These are phyloP conservation scores for Corythucha ciliata DNA, from an alignment of 2,888 invertebrate species.

Conservation along the genomic window DNA sequence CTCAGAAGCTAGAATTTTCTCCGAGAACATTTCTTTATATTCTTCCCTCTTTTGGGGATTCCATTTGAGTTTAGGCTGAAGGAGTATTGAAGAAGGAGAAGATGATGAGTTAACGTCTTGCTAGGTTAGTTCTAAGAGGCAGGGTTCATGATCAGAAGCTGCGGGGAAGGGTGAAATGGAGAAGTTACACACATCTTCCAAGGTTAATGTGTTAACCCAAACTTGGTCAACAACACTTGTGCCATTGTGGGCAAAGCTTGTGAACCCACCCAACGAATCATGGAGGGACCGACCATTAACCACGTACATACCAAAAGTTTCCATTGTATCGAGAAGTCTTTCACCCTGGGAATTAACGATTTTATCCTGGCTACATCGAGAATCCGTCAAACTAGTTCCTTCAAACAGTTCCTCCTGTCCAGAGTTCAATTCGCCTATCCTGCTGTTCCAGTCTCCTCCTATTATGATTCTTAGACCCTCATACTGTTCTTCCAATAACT, in stretches of 20 bases:
- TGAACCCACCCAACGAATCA: not conserved
- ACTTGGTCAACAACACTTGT: not conserved
- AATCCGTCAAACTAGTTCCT: not conserved
- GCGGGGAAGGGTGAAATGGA: no score
- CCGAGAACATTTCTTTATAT: no score
- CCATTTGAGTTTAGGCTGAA: no score
- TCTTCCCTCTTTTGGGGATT: no score
- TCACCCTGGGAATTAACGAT: not conserved
- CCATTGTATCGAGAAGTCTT: not conserved
- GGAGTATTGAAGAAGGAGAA: no score
- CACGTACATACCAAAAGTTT: not conserved
- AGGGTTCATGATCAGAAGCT: no score
- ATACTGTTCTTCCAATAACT: not conserved
- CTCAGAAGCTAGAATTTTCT: no score
- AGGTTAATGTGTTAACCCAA: not conserved
- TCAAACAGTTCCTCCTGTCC: conserved; percentile 4
- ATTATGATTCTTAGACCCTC: not conserved
- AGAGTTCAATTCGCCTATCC: conserved; percentile 7
- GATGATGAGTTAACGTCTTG: no score
- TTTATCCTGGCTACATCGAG: conserved; percentile 1
- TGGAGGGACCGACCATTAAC: not conserved
- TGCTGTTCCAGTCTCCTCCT: conserved; percentile 14
- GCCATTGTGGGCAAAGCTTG: not conserved
- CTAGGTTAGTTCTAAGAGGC: no score
- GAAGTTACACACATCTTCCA: not conserved